Evolutionary conservation across 2,888 invertebrate genomes (phyloP), one percentile per base, ranked within the genome.

Genomic region (Kryphioiulus occultus): DNA sequence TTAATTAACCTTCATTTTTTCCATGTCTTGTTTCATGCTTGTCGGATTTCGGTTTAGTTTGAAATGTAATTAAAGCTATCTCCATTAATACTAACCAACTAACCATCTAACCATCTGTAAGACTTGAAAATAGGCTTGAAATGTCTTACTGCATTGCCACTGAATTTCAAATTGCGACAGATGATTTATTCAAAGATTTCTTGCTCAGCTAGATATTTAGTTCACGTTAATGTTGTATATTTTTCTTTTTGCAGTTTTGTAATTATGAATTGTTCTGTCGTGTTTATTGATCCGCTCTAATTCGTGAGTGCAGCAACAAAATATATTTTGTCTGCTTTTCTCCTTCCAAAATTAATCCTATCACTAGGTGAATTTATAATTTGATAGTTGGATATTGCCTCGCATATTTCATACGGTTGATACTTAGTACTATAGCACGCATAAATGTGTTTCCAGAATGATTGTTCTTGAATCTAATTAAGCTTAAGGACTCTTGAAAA

Each of bases 261-360:
- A 15, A 30, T 78, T 30, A 78, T 78, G 30, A 30, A 30, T 26
- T 78, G 30, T 78, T 30, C 17, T 78, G 78, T 78, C 78, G 78
- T 30, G 15, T 78, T 78, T 78, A 78, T 78, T 78, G 78, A 78
- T 78, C 78, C 78, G 78, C 78, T 78, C 78, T 78, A 78, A 78
- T 78, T 78, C 78, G 30, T 15, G 0, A 78, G 1, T 12, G 17
- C 78, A 30, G 15, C 30, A 30, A 30, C 30, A 30, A 30, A 30
- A 78, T 78, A 12, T 30, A 78, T 78, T 59, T 59, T 59, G 22
- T 59, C 59, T 59, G 7, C 22, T 22, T 22, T 59, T 78, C 15
- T 78, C 15, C 78, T 78, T 17, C 26, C 15, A 78, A 78, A 78
- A 78, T 15, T 2, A 47, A 17, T 68, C 22, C 68, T 68, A 26